Percentiles rank a stretch among this genome's conserved stretches.
Conservation (phyloP, 92 coral and sea anemone species). For the Zoanthus gigantus region DNA sequence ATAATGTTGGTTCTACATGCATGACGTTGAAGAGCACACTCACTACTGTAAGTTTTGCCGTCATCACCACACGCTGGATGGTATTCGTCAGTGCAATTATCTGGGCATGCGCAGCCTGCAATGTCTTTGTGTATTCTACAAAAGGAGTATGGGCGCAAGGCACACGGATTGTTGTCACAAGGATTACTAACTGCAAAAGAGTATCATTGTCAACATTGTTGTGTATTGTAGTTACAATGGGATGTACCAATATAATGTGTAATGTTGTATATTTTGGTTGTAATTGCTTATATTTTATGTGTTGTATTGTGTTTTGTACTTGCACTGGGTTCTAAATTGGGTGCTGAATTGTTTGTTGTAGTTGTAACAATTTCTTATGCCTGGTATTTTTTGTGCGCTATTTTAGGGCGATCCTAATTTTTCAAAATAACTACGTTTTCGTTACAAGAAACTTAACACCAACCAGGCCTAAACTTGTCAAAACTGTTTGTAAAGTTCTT, state of each 20-base stretch:
- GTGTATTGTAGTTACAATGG: background rate
- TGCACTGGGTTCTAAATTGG: no score
- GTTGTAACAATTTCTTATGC: no score
- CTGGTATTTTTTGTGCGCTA: no score
- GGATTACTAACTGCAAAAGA: conserved; percentile 13
- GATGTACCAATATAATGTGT: no score
- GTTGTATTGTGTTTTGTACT: no score
- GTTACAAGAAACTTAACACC: no score
- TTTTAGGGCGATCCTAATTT: no score
- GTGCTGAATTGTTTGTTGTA: no score
- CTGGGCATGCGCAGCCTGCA: conserved; percentile 50
- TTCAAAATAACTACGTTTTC: no score
- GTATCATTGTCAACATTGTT: background rate
- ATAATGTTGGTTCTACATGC: conserved; percentile 22
- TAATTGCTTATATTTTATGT: no score
- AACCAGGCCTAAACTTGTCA: background rate
- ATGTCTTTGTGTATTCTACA: conserved; percentile 23
- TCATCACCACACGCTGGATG: conserved; percentile 60
- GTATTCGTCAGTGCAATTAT: conserved; percentile 39
- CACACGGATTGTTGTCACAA: conserved; percentile 42
- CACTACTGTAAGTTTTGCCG: conserved; percentile 48
- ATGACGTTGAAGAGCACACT: conserved; percentile 31
- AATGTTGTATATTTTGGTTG: no score
- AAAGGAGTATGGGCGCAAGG: conserved; percentile 34
- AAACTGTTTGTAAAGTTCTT: background rate